Conservation (phyloP, 2,113 vertebrate species). For the Ardeotis arabs region DNA sequence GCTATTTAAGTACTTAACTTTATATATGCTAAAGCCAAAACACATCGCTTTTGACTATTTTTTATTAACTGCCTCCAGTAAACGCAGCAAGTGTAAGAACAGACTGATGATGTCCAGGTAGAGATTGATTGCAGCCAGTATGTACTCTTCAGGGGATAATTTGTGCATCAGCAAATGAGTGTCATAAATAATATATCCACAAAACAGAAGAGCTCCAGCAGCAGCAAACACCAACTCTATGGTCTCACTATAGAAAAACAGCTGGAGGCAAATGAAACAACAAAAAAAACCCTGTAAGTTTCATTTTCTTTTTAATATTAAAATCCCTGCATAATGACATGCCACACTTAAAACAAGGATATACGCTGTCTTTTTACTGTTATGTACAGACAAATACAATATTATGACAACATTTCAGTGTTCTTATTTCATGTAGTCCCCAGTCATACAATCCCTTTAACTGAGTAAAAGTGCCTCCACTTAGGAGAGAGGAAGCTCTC, state of each 20-base stretch:
- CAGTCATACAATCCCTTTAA: not conserved
- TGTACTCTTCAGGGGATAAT: constrained; percentile 94
- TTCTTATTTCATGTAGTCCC: not conserved
- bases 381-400: not conserved
- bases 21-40: not conserved
- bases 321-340: not conserved
- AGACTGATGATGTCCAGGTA: constrained; percentile 96
- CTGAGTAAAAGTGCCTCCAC: not conserved
- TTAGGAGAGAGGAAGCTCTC: not conserved
- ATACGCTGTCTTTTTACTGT: not conserved
- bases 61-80: constrained; percentile 90
- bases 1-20: not conserved
- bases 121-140: constrained; percentile 92
- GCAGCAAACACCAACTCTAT: constrained; percentile 84
- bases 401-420: not conserved
- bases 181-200: constrained; percentile 96
- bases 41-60: constrained; percentile 70
- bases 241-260: constrained; percentile 88
- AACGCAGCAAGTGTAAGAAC: constrained; percentile 87
- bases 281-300: not conserved
- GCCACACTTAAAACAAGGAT: not conserved
- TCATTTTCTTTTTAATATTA: not conserved
- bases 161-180: constrained; percentile 92
- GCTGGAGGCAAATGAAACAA: constrained; percentile 68
- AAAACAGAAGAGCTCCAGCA: constrained; percentile 89